Conservation (phyloP, 1,140 invertebrate species). For the Zaprionus ghesquierei region DNA sequence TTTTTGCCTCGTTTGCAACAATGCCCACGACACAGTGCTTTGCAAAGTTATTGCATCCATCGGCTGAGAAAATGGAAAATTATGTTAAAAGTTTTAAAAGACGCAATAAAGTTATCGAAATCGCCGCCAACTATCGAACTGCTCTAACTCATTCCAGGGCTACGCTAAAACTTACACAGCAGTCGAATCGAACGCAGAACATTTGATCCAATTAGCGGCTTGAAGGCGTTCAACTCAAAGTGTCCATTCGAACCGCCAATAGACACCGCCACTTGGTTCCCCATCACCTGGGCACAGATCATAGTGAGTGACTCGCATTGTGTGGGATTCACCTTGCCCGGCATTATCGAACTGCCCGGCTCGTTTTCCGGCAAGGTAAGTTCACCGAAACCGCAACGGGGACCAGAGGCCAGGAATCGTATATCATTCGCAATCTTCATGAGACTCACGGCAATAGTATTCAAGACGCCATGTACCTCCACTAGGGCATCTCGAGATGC, state of each 20-base stretch:
- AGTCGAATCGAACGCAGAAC: slow-evolving; percentile 95
- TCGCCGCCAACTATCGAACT: background rate
- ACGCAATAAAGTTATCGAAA: background rate
- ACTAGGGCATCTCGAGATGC: slow-evolving; percentile 97
- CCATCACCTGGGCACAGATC: slow-evolving; percentile 99
- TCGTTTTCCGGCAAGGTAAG: slow-evolving; percentile 98
- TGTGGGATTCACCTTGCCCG: slow-evolving; percentile 99
- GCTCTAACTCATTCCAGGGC: background rate
- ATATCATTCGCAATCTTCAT: slow-evolving; percentile 99
- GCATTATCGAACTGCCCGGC: slow-evolving; percentile 99
- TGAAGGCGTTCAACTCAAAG: slow-evolving; percentile 99
- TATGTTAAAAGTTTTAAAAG: background rate
- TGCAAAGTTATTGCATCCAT: slow-evolving; percentile 92
- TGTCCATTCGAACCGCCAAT: slow-evolving; percentile 97
- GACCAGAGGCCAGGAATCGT: slow-evolving; percentile 95
- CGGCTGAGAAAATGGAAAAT: slow-evolving; percentile 83
- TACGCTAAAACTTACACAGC: slow-evolving; percentile 85
- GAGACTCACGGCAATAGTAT: slow-evolving; percentile 95
- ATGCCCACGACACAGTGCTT: slow-evolving; percentile 97
- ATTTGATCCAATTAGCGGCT: slow-evolving; percentile 98
- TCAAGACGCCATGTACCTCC: slow-evolving; percentile 97
- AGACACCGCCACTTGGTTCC: slow-evolving; percentile 97
- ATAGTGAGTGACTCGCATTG: slow-evolving; percentile 99
- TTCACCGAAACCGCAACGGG: slow-evolving; percentile 97
- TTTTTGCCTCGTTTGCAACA: slow-evolving; percentile 90